Base-by-base conservation (phyloP, 2,888 invertebrate genomes). In the Patella depressa region DNA sequence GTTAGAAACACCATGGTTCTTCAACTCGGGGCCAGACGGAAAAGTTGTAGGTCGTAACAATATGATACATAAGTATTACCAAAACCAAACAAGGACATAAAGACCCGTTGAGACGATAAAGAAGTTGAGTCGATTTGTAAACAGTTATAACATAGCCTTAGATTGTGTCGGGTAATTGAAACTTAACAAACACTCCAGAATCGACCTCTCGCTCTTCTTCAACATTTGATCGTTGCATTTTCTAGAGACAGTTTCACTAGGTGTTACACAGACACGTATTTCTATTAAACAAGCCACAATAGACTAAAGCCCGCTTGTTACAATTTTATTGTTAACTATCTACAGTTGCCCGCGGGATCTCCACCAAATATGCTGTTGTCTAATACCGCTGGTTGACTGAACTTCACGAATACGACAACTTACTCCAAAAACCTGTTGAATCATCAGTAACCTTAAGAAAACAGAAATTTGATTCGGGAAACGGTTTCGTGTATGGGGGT, bases 281-380 rank as follows among this genome's bases (percentile, higher is more conserved):
- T 24, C 65, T 65, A 65, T 65, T 65, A 65, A 65, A 65, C 24
- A 65, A 65, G 24, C 19, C 65, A 65, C 65, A 65, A 65, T 65
- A 65, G 65, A 65, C 65, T 24, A 19, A 19, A 65, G 24, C 19
- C 24, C 19, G 65, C 65, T 65, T 65, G 65, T 65, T 24, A 65
- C 65, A 65, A 19, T 65, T 65, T 65, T 65, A 65, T 65, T 65
- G 24, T 65, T 19, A 65, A 65, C 19, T 24, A 24, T 65, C 19
- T 65, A 65, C 65, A 65, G 65, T 65, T 65, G 65, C 65, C 65
- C 65, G 65, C 65, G 65, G 65, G 65, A 65, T 12, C 65, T 14
- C 65, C 19, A 24, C 65, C 65, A 65, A 65, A 65, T 65, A 65
- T 19, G 19, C 65, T 14, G 24, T 24, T 24, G 65, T 65, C 65